Conservation (phyloP, 2,888 invertebrate genomes). For the Hypomecis atomaria region DNA sequence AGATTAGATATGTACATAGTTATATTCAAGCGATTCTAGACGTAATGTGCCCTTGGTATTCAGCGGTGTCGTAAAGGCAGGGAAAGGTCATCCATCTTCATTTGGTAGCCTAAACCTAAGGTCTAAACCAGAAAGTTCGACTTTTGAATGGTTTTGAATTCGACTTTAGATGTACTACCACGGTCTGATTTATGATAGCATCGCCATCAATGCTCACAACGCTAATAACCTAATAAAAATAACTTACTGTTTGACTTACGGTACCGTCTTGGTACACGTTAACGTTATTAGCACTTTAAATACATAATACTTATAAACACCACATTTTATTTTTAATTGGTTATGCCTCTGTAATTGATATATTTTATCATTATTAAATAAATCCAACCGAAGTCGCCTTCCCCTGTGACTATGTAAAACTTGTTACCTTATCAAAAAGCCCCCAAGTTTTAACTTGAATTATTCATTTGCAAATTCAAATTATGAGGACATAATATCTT, state of each 20-base stretch:
- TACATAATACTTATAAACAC: too few relatives aligned
- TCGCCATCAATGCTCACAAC: too few relatives aligned
- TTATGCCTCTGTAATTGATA: too few relatives aligned
- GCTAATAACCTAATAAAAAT: too few relatives aligned
- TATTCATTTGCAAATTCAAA: slow-evolving; percentile 28
- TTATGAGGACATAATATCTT: slow-evolving; percentile 40
- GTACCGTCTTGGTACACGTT: too few relatives aligned
- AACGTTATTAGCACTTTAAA: too few relatives aligned
- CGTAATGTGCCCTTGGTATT: not conserved
- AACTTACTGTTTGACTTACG: too few relatives aligned
- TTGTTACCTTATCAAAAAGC: slow-evolving; percentile 10
- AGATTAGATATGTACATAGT: slow-evolving; percentile 1
- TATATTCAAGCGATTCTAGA: slow-evolving; percentile 10
- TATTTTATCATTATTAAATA: too few relatives aligned
- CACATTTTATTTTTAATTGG: too few relatives aligned
- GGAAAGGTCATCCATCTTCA: slow-evolving; percentile 5
- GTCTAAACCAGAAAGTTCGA: not conserved
- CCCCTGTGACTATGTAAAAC: not conserved
- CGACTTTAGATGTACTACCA: too few relatives aligned
- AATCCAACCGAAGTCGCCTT: not conserved
- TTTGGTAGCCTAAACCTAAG: not conserved
- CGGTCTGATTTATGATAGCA: too few relatives aligned
- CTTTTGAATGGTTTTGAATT: not conserved
- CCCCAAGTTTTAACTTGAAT: slow-evolving; percentile 30
- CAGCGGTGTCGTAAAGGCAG: not conserved